Percentiles rank a stretch among this genome's conserved stretches.
phyloP scores from a whole-genome alignment of 2,888 invertebrate genomes.

The Agriopis aurantiaria region DNA sequence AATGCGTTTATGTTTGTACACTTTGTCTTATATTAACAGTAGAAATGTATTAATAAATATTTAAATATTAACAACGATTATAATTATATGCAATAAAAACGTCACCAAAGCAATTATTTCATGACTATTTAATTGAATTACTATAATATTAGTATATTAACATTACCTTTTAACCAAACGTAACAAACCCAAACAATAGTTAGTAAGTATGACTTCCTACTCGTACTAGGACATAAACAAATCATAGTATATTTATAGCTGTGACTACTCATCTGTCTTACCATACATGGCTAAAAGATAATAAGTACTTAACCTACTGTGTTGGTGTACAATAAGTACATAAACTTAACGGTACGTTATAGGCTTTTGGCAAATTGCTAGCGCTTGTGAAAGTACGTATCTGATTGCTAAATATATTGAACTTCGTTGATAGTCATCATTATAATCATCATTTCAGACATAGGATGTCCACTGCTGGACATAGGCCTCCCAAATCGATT shows the following conservation, averaged over 20 bases:
- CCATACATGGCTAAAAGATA: constrained; percentile 40
- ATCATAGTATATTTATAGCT: constrained; percentile 42
- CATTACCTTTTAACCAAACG: background rate
- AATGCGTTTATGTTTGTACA: no score
- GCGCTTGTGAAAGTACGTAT: background rate
- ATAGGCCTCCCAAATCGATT: no score
- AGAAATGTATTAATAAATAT: no score
- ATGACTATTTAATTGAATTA: no score
- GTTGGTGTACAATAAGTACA: constrained; percentile 16
- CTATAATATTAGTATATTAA: no score
- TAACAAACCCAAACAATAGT: background rate
- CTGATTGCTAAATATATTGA: background rate
- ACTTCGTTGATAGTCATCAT: no score
- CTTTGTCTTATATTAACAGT: no score
- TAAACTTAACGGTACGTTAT: constrained; percentile 14
- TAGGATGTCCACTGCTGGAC: no score
- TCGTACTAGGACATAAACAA: constrained; percentile 22
- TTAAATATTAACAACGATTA: no score
- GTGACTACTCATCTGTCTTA: constrained; percentile 29
- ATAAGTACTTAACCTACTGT: constrained; percentile 28
- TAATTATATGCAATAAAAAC: no score
- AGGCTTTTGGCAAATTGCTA: background rate
- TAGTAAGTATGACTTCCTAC: constrained; percentile 15
- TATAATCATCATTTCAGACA: no score
- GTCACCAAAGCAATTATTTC: no score